Evolutionary conservation across 2,797 vertebrate species (phyloP).

Genomic region (Chloroceryle inda): DNA sequence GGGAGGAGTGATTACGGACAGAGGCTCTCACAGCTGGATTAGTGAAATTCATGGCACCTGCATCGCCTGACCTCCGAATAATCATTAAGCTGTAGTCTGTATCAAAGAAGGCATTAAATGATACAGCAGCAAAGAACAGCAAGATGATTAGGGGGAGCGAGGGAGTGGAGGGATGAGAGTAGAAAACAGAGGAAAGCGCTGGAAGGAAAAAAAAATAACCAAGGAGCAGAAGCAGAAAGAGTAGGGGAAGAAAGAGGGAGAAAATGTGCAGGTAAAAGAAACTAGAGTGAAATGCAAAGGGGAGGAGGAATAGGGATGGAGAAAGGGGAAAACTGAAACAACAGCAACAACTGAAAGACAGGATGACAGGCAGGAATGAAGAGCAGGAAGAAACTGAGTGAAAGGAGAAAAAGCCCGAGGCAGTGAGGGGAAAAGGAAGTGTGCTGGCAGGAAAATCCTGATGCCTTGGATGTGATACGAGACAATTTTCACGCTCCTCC

Average conservation of each 20-base stretch:
- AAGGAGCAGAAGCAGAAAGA: not conserved
- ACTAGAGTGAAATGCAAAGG: not conserved
- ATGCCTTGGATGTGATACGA: not conserved
- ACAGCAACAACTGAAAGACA: not conserved
- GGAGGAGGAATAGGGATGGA: not conserved
- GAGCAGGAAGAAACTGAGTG: not conserved
- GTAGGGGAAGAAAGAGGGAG: not conserved
- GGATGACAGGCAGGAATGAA: not conserved
- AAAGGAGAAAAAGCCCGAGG: not conserved
- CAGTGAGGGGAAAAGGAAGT: not conserved
- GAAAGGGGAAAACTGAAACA: not conserved
- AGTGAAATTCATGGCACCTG: constrained; percentile 81
- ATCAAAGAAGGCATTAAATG: constrained; percentile 85
- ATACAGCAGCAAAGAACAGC: constrained; percentile 71
- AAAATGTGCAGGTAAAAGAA: not conserved
- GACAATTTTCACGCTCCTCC: constrained; percentile 5
- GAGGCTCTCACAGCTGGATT: constrained; percentile 81
- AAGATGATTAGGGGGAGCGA: constrained; percentile 61
- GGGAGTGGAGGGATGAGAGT: not conserved
- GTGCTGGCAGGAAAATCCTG: constrained; percentile 18
- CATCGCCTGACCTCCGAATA: constrained; percentile 82
- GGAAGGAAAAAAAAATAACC: constrained; percentile 21
- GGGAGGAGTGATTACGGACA: constrained; percentile 79
- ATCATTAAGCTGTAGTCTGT: constrained; percentile 82
- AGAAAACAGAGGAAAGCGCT: not conserved